Conservation (phyloP, 2,113 vertebrate genomes). For the Collichthys lucidus region DNA sequence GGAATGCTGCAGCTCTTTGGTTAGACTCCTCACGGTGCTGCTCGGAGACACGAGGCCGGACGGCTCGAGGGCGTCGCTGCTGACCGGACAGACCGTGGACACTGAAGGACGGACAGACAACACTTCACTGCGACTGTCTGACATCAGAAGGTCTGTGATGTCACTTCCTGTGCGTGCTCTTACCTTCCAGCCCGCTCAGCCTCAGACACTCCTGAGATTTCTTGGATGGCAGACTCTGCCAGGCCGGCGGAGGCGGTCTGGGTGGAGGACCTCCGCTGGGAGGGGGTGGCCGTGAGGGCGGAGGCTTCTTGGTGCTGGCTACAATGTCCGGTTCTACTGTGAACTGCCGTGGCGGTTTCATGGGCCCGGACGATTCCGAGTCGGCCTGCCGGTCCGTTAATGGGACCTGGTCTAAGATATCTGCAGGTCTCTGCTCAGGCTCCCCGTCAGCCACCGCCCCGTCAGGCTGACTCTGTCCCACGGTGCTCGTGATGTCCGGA, state of each 20-base stretch:
- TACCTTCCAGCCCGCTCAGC: constrained; percentile 89
- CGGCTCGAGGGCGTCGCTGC: constrained; percentile 73
- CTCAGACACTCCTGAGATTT: constrained; percentile 91
- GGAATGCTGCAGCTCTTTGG: constrained; percentile 95
- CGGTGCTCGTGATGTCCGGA: constrained; percentile 83
- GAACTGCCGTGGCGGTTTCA: constrained; percentile 92
- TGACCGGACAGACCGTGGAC: constrained; percentile 69
- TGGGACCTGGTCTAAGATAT: constrained; percentile 83
- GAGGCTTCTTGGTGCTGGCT: constrained; percentile 96
- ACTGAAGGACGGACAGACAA: constrained; percentile 25
- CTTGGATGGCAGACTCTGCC: constrained; percentile 90
- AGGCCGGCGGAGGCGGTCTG: constrained; percentile 91
- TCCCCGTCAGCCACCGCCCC: constrained; percentile 59
- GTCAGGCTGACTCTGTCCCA: constrained; percentile 58
- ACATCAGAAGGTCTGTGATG: too few relatives aligned
- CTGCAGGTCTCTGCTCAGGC: constrained; percentile 78
- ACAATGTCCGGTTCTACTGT: constrained; percentile 96
- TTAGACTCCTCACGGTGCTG: constrained; percentile 86
- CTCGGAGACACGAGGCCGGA: constrained; percentile 89
- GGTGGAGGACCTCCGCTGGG: constrained; percentile 90
- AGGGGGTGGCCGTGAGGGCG: constrained; percentile 91
- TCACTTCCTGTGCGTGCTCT: constrained; percentile 9
- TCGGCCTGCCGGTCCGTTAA: constrained; percentile 71
- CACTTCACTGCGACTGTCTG: not conserved
- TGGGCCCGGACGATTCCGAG: constrained; percentile 85